These are phyloP conservation scores for Accipiter cooperii DNA, from an alignment of 2,113 vertebrate genomes.

Conservation along the genomic window DNA sequence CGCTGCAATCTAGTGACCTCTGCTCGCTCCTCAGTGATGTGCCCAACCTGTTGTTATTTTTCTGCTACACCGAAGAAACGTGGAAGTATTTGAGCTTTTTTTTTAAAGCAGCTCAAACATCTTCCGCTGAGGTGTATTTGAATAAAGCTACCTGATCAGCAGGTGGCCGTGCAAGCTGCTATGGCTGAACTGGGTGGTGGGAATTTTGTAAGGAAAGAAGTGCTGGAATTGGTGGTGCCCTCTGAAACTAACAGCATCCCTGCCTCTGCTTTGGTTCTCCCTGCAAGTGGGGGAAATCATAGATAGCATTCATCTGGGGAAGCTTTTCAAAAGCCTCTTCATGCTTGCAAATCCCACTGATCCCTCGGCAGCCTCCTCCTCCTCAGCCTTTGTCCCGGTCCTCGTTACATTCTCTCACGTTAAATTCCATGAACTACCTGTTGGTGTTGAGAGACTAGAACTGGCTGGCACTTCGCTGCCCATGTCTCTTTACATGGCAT, in stretches of 20 bases:
- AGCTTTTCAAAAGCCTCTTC: background rate
- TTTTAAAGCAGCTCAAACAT: background rate
- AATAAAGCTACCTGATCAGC: background rate
- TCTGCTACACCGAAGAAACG: background rate
- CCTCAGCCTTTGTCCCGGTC: background rate
- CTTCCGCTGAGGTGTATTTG: background rate
- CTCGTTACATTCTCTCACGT: background rate
- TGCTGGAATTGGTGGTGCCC: background rate
- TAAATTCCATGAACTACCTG: background rate
- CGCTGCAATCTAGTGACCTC: background rate
- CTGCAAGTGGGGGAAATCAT: background rate
- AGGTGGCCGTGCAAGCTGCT: background rate
- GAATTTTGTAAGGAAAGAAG: background rate
- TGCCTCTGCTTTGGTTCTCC: background rate
- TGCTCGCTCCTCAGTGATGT: background rate
- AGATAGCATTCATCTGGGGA: background rate
- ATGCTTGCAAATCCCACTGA: background rate
- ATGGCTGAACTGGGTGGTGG: background rate
- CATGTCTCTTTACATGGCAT: background rate
- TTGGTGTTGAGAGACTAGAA: background rate
- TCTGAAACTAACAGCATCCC: background rate
- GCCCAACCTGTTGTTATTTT: background rate
- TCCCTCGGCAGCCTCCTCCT: background rate
- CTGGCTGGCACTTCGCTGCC: background rate
- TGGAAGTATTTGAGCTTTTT: background rate